Percentiles rank a stretch among this genome's conserved stretches.
These are phyloP conservation scores for Hyles lineata DNA, from an alignment of 2,888 invertebrate genomes.

Conservation along the genomic window DNA sequence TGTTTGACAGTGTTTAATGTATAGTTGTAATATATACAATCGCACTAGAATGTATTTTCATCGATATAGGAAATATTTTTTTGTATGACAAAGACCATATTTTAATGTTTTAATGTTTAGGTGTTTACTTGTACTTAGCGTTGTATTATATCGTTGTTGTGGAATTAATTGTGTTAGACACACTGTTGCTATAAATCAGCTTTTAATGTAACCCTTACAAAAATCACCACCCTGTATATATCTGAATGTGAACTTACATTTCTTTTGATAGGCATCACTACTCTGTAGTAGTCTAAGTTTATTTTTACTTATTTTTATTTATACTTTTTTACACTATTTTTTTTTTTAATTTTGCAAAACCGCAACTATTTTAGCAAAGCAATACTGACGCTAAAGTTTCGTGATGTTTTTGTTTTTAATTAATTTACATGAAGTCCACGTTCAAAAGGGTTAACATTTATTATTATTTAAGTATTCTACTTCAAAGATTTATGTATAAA, in stretches of 20 bases:
- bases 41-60: conserved; percentile 22
- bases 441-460: background rate
- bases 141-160: conserved; percentile 19
- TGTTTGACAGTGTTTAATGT: conserved; percentile 56
- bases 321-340: too few species aligned
- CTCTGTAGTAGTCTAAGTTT: background rate
- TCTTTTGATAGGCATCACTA: background rate
- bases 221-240: background rate
- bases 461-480: conserved; percentile 14
- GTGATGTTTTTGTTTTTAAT: background rate
- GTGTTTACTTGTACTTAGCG: conserved; percentile 39
- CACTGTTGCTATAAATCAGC: conserved; percentile 11
- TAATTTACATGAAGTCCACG: background rate
- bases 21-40: conserved; percentile 38
- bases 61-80: conserved; percentile 14
- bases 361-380: too few species aligned
- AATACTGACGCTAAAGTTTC: background rate
- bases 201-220: background rate
- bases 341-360: too few species aligned
- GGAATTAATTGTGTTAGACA: conserved; percentile 27
- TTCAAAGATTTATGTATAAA: conserved; percentile 14
- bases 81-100: conserved; percentile 20
- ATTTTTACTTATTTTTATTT: background rate
- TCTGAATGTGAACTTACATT: background rate
- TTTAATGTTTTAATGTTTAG: conserved; percentile 32